Evolutionary conservation across 2,113 vertebrate species (phyloP), one percentile per base, ranked within the genome.

Genomic region (Zosterops borbonicus): DNA sequence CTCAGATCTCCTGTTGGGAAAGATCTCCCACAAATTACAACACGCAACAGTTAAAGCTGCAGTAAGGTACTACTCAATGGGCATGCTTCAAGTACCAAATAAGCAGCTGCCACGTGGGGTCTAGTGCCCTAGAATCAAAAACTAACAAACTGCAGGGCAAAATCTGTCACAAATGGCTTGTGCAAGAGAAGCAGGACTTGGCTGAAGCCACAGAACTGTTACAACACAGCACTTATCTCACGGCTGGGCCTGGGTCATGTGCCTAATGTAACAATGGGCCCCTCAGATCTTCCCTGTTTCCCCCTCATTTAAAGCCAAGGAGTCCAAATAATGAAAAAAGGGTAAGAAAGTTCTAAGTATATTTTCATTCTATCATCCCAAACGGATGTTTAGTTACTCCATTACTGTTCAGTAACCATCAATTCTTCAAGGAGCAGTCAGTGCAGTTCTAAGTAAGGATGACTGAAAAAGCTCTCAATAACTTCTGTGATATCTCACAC

Each of bases 11-110:
- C 55, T n/a, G 6, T 1, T 35, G 74, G 14, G 11, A 75, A 55
- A 91, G 33, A 10, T 0, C 11, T n/a, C 14, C 11, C 59, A 16
- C 31, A 19, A 0, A 1, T 44, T 81, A 4, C 31, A 84, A 50
- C 5, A 46, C 6, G 0, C 2, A 67, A 39, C 20, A 46, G 35
- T 24, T 9, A 39, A 16, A 84, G 37, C 47, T 82, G 33, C 49
- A 89, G 29, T n/a, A 42, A 62, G 16, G 31, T 23, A 50, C 52
- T 21, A 49, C 12, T 17, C 23, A 21, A 69, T n/a, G 13, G 41
- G 59, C 75, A 83, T 46, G n/a, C 49, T 62, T 41, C 64, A 86
- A 75, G 56, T 14, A 49, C 29, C 53, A 79, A 78, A 49, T 42
- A 18, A 65, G 65, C 67, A 68, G 46, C 74, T 85, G 70, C 37